Evolutionary conservation across 2,797 vertebrate genomes (phyloP).

Genomic region (Megaceryle alcyon): DNA sequence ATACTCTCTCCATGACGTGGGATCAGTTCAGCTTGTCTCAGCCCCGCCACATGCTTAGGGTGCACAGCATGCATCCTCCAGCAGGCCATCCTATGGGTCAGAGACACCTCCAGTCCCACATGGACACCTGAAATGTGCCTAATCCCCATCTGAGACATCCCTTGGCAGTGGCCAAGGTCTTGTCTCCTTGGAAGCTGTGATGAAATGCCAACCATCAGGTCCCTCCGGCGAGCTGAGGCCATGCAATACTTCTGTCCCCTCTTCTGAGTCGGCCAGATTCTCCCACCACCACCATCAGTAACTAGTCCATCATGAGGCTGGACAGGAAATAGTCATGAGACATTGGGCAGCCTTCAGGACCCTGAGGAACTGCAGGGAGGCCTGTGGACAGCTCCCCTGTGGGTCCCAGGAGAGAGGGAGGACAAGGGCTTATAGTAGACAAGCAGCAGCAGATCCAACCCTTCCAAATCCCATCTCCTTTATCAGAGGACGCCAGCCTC

Average conservation of each 20-base stretch:
- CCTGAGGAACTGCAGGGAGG: accelerated
- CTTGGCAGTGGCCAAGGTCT: neutral
- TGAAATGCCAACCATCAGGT: neutral
- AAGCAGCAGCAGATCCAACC: neutral
- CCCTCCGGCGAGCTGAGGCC: neutral
- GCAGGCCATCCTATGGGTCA: neutral
- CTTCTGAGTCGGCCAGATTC: neutral
- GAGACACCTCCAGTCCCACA: neutral
- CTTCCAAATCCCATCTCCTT: neutral
- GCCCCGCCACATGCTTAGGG: neutral
- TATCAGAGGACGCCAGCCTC: neutral
- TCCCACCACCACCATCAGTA: neutral
- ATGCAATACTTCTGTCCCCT: neutral
- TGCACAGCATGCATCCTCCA: neutral
- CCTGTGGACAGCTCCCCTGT: neutral
- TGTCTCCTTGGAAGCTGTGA: neutral
- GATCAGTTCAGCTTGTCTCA: neutral
- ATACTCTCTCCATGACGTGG: neutral
- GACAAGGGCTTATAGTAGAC: neutral
- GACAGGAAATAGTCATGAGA: neutral
- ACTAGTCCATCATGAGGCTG: neutral
- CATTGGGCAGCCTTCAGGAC: neutral
- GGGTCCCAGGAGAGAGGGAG: neutral
- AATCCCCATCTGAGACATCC: neutral
- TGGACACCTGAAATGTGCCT: accelerated